Evolutionary conservation across 2,113 vertebrate species (phyloP).

Genomic region (Camelus dromedarius): DNA sequence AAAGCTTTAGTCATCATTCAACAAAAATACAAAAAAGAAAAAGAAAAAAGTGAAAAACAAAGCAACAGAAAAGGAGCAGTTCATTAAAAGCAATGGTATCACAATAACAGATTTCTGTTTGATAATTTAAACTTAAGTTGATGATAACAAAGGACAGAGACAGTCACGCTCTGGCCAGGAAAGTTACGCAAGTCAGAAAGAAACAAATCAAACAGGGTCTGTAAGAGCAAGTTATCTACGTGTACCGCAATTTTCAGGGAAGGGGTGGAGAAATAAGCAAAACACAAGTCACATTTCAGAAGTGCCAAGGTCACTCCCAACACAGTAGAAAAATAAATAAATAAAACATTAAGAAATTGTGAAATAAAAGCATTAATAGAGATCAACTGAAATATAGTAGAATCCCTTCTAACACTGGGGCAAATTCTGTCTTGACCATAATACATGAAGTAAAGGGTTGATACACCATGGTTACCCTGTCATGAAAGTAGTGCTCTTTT

Average conservation of each 20-base stretch:
- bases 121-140: conserved; percentile 84
- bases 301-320: conserved; percentile 34
- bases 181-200: conserved; percentile 75
- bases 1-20: conserved; percentile 69
- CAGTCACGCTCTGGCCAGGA: conserved; percentile 73
- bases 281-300: conserved; percentile 53
- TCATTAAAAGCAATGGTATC: conserved; percentile 62
- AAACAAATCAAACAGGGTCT: conserved; percentile 37
- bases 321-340: not conserved
- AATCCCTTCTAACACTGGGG: not conserved
- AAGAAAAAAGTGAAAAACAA: not conserved
- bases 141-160: conserved; percentile 84
- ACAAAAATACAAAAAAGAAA: conserved; percentile 66
- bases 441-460: not conserved
- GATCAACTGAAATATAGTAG: not conserved
- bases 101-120: conserved; percentile 80
- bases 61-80: conserved; percentile 62
- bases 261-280: conserved; percentile 21
- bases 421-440: not conserved
- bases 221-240: conserved; percentile 36
- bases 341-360: not conserved
- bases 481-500: not conserved
- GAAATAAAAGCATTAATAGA: conserved; percentile 7
- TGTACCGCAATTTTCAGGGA: conserved; percentile 33
- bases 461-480: not conserved